Evolutionary conservation across 1,140 invertebrate species (phyloP), one percentile per base, ranked within the genome.

Genomic region (Steinernema khuongi): DNA sequence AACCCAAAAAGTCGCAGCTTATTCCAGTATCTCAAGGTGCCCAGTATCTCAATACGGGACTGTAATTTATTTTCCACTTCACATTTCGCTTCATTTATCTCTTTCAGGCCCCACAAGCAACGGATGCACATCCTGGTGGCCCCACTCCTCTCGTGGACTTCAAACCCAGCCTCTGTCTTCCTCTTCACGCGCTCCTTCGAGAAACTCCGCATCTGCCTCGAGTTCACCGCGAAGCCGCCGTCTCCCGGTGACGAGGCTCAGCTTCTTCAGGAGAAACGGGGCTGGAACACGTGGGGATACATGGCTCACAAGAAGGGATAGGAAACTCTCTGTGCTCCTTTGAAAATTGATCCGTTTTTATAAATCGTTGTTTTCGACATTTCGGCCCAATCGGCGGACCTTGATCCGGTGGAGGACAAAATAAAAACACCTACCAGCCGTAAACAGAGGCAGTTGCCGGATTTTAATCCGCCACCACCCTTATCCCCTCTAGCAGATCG

Each of bases 111-210:
- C 32, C 72, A 71, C 30, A 74, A 74, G 44, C 26, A 74, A 19
- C 68, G 72, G 28, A 19, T 72, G n/a, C 72, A 73, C 72, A 22
- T 74, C 26, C 70, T 74, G 17, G 72, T 74, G 19, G 72, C 72
- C 26, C 72, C 72, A 11, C 1, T 76, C 2, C 75, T 74, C 31
- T 26, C 31, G 14, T 74, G 72, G 68, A 74, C 19, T 18, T 18
- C 72, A 11, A 30, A 26, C 11, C 68, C 72, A 22, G 68, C 72
- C 26, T 19, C 72, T 26, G 32, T 43, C 18, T 74, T 74, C 33
- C 22, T 31, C 4, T 30, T 41, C 70, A 71, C 68, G 18, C 28
- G 26, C 17, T n/a, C 14, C 1, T 74, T 22, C 32, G 72, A 74
- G 31, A 74, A 74, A 71, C 72, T 74, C 0, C 72, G 72, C 11